phyloP scores from a whole-genome alignment of 92 coral and sea anemone genomes.

The Porites evermanni region DNA sequence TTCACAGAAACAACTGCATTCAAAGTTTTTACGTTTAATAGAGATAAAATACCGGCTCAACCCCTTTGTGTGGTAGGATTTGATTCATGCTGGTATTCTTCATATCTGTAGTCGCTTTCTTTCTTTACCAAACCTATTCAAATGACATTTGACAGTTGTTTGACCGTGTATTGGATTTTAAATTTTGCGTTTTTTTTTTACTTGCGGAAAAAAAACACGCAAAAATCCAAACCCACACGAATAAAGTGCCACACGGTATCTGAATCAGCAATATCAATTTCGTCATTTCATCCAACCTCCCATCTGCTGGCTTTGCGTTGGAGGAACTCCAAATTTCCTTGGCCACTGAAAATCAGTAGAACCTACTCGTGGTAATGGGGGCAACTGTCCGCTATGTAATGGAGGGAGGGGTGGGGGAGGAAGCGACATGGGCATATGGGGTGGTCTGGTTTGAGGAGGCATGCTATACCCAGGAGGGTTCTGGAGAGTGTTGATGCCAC shows the following conservation, averaged over 20 bases:
- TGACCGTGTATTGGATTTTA: too few species aligned
- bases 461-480: conserved; percentile 80
- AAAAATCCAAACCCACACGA: too few species aligned
- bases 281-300: conserved; percentile 97
- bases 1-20: too few species aligned
- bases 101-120: too few species aligned
- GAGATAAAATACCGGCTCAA: too few species aligned
- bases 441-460: conserved; percentile 68
- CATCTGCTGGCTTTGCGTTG: conserved; percentile 77
- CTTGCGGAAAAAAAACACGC: too few species aligned
- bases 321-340: conserved; percentile 84
- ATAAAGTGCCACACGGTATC: background rate
- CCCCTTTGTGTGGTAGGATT: too few species aligned
- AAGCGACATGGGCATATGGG: conserved; percentile 70
- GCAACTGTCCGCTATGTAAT: conserved; percentile 65
- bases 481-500: conserved; percentile 64
- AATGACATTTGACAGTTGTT: too few species aligned
- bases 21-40: too few species aligned
- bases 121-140: too few species aligned
- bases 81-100: too few species aligned
- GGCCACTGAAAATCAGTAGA: conserved; percentile 79
- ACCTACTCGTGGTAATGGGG: conserved; percentile 71
- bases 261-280: background rate
- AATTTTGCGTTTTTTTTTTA: too few species aligned
- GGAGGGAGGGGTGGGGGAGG: conserved; percentile 87